phyloP scores from a whole-genome alignment of 2,797 vertebrate genomes.

The Rhinichthys osculus region DNA sequence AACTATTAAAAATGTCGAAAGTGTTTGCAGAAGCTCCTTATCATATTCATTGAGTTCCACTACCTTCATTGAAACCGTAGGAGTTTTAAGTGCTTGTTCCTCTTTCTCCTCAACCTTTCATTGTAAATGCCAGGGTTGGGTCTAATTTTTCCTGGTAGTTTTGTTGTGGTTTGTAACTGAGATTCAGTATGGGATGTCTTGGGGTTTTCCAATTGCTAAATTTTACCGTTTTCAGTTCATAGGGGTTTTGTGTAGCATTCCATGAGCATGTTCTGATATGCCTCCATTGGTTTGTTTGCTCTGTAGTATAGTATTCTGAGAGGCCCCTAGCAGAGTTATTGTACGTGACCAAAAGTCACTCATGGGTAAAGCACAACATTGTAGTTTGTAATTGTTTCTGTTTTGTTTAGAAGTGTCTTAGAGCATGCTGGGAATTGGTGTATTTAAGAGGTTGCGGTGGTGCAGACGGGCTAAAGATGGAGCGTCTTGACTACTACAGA shows the following conservation, averaged over 20 bases:
- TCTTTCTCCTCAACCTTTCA: slow-evolving; percentile 41
- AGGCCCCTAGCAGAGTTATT: background rate
- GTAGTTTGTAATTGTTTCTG: slow-evolving; percentile 24
- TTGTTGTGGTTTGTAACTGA: slow-evolving; percentile 36
- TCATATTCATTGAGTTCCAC: slow-evolving; percentile 1
- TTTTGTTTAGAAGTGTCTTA: slow-evolving; percentile 36
- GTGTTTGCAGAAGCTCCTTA: slow-evolving; percentile 1
- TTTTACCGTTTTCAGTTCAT: slow-evolving; percentile 10
- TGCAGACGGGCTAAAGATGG: slow-evolving; percentile 50
- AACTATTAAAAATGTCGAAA: background rate
- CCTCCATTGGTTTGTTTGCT: background rate
- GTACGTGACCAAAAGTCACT: background rate
- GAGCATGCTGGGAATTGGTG: slow-evolving; percentile 51
- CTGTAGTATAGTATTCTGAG: background rate
- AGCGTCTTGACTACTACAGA: slow-evolving; percentile 46
- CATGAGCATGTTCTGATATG: slow-evolving; percentile 33
- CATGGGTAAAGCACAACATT: slow-evolving; percentile 15
- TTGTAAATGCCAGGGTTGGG: slow-evolving; percentile 28
- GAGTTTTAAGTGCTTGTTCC: slow-evolving; percentile 41
- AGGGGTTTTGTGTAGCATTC: background rate
- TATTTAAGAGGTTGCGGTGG: slow-evolving; percentile 53
- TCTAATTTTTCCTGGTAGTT: slow-evolving; percentile 32
- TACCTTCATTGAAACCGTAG: slow-evolving; percentile 9
- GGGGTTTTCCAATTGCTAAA: slow-evolving; percentile 23
- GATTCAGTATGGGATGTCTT: background rate